Percentiles rank a stretch among this genome's conserved stretches.
These are phyloP conservation scores for Meloidogyne exigua DNA, from an alignment of 1,140 invertebrate species.

Conservation along the genomic window DNA sequence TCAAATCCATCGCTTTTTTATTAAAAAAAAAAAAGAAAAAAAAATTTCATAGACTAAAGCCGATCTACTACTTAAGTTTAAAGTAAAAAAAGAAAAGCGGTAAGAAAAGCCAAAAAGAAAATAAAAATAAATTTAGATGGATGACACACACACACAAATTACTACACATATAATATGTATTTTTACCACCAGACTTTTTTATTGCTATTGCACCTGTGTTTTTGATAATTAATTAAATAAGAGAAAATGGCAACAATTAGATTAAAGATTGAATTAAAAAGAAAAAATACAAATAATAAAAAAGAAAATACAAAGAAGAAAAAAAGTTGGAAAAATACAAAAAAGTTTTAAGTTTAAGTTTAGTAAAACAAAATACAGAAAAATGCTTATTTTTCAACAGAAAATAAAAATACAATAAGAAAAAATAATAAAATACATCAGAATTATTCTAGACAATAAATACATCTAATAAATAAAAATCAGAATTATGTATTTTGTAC, in stretches of 20 bases:
- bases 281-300: not conserved
- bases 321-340: too few species aligned
- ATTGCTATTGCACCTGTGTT: not conserved
- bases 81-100: not conserved
- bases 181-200: not conserved
- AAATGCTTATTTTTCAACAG: too few species aligned
- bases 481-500: too few species aligned
- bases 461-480: not conserved
- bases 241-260: not conserved
- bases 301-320: too few species aligned
- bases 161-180: not conserved
- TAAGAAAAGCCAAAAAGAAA: not conserved
- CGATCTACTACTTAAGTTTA: not conserved
- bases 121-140: not conserved
- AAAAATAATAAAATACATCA: not conserved
- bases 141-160: conserved; percentile 2
- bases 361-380: too few species aligned
- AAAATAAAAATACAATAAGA: too few species aligned
- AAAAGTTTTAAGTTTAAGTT: too few species aligned
- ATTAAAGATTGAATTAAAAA: not conserved
- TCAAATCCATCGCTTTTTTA: not conserved
- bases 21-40: not conserved
- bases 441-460: not conserved
- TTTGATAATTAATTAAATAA: not conserved
- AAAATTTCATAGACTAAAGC: not conserved